Evolutionary conservation across 2,797 vertebrate genomes (phyloP), one percentile per base, ranked within the genome.

Genomic region (Danio aesculapii): DNA sequence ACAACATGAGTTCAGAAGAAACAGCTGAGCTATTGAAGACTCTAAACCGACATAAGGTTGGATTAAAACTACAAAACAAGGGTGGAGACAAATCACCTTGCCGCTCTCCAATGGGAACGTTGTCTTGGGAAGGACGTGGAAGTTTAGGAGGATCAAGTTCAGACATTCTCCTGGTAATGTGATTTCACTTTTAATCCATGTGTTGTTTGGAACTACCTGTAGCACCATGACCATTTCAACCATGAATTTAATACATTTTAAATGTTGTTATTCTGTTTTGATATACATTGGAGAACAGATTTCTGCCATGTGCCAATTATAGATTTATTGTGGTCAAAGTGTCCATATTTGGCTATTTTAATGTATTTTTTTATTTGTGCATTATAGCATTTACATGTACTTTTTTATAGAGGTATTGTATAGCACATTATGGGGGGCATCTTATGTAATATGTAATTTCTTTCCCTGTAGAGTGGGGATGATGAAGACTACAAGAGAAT

Each of bases 401-500:
- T 14, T 74, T 50, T 50, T 39, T 6, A 39, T 17, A 8, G 6
- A 63, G 9, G 21, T 49, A 50, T 52, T 8, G 7, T 39, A 17
- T 21, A 7, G 44, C 5, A 9, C 30, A 30, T 30, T 30, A 30
- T 3, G 3, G 30, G 30, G 30, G 30, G 30, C 30, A 30, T 30
- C 30, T 19, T 58, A 8, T 19, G n/a, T 30, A 6, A 0, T 75
- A 21, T 67, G 17, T 46, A 14, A 47, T 55, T 69, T 16, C 0
- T 82, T 87, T 86, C n/a, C 80, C 49, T 86, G 82, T 92, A 99
- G 97, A 96, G 97, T 69, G 98, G 97, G 0, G 98, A 95, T 59
- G 98, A 99, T 9, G 97, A 97, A 85, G 97, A 98, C 81, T 99
- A 99, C 88, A 93, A 85, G 86, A 92, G 97, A 89, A 99, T 99